phyloP scores from a whole-genome alignment of 2,113 vertebrate species.

The Fulmarus glacialis region DNA sequence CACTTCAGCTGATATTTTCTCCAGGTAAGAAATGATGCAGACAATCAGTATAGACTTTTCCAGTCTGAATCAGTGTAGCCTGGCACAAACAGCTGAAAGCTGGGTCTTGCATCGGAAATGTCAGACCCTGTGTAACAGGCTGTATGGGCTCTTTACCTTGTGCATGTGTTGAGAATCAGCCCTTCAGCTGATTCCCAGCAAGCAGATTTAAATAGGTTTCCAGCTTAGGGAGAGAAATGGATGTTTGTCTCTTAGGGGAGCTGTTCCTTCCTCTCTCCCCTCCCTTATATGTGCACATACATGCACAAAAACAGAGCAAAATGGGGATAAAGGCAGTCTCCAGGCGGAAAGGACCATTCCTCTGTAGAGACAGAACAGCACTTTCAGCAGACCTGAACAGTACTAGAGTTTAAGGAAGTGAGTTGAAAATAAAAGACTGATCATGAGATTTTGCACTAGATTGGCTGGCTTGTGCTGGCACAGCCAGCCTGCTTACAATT shows the following conservation, averaged over 20 bases:
- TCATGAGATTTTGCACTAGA: conserved; percentile 59
- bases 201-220: conserved; percentile 68
- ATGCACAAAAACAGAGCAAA: neutral
- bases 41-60: neutral
- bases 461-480: conserved; percentile 6
- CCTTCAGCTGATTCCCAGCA: conserved; percentile 52
- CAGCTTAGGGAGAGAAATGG: conserved; percentile 51
- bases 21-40: neutral
- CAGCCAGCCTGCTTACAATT: conserved; percentile 30
- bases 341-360: neutral
- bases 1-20: neutral
- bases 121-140: neutral
- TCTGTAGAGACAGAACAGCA: neutral
- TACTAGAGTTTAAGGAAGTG: conserved; percentile 6
- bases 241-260: conserved; percentile 28
- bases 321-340: neutral
- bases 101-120: neutral
- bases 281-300: neutral
- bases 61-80: neutral
- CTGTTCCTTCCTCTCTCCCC: neutral
- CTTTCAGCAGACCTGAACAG: neutral
- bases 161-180: conserved; percentile 45
- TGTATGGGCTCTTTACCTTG: conserved; percentile 44
- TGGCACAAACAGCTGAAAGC: neutral
- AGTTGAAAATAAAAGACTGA: conserved; percentile 51